Percentiles rank a stretch among this genome's conserved stretches.
Conservation (phyloP, 2,888 invertebrate genomes). For the Watsonalla cultraria region DNA sequence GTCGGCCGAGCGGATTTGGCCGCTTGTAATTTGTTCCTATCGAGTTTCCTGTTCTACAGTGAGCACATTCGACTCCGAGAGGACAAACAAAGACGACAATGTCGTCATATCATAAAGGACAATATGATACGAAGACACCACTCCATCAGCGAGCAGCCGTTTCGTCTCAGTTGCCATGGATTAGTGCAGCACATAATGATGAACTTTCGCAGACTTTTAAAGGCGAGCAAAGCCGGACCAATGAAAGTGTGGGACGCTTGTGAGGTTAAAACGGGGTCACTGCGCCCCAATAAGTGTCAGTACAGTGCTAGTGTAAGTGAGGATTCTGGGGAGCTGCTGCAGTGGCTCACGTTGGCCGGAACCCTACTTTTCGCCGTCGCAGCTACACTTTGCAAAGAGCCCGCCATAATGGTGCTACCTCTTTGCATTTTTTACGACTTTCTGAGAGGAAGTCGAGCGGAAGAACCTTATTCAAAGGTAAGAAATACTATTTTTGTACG, state of each 20-base stretch:
- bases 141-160: slow-evolving; percentile 48
- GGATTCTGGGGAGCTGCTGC: slow-evolving; percentile 63
- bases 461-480: slow-evolving; percentile 78
- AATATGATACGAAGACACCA: slow-evolving; percentile 43
- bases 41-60: slow-evolving; percentile 91
- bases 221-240: slow-evolving; percentile 62
- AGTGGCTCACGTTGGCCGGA: slow-evolving; percentile 79
- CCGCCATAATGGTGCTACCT: slow-evolving; percentile 94
- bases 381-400: slow-evolving; percentile 96
- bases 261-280: slow-evolving; percentile 48
- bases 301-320: slow-evolving; percentile 65
- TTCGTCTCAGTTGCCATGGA: slow-evolving; percentile 65
- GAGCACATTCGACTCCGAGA: slow-evolving; percentile 85
- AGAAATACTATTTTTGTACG: slow-evolving; percentile 28
- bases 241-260: slow-evolving; percentile 57
- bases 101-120: slow-evolving; percentile 54
- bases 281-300: slow-evolving; percentile 59
- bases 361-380: slow-evolving; percentile 83
- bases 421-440: slow-evolving; percentile 94
- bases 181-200: slow-evolving; percentile 66
- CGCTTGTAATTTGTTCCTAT: slow-evolving; percentile 93
- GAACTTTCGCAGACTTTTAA: slow-evolving; percentile 61
- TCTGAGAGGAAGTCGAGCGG: slow-evolving; percentile 75
- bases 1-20: slow-evolving; percentile 97
- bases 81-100: slow-evolving; percentile 51